Evolutionary conservation across 2,888 invertebrate genomes (phyloP).

Genomic region (Malachius bipustulatus): DNA sequence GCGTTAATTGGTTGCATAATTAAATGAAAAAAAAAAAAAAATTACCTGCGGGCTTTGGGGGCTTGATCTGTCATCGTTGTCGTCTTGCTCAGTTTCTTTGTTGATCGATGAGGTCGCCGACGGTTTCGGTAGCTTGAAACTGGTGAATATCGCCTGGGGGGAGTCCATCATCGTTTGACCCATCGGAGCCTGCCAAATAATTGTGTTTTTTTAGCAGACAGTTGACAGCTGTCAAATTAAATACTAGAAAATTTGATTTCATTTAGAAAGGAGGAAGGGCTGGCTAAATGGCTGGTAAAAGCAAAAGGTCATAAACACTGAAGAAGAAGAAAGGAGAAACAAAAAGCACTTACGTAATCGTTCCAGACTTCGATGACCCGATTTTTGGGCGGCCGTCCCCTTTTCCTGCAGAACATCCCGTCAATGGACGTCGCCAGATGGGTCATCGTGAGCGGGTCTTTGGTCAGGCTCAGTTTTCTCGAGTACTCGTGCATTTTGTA

Average conservation of each 20-base stretch:
- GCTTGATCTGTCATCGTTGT: conserved; percentile 34
- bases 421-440: conserved; percentile 65
- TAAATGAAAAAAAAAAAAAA: conserved; percentile 20
- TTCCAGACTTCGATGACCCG: conserved; percentile 86
- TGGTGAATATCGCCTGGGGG: conserved; percentile 86
- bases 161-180: conserved; percentile 44
- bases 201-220: not conserved
- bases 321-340: conserved; percentile 11
- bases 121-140: conserved; percentile 80
- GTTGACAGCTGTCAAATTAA: not conserved
- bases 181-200: conserved; percentile 25
- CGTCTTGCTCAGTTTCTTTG: conserved; percentile 32
- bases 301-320: too few species aligned
- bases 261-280: too few species aligned
- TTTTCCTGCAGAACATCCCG: conserved; percentile 83
- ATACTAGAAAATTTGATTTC: not conserved
- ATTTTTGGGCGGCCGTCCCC: conserved; percentile 95
- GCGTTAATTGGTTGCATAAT: too few species aligned
- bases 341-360: conserved; percentile 52
- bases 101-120: conserved; percentile 28
- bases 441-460: conserved; percentile 40
- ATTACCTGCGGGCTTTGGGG: conserved; percentile 32
- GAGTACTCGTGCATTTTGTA: conserved; percentile 63
- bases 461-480: conserved; percentile 35
- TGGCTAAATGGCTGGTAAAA: too few species aligned